Evolutionary conservation across 2,113 vertebrate species (phyloP).

Genomic region (Mesoclemmys tuberculata): DNA sequence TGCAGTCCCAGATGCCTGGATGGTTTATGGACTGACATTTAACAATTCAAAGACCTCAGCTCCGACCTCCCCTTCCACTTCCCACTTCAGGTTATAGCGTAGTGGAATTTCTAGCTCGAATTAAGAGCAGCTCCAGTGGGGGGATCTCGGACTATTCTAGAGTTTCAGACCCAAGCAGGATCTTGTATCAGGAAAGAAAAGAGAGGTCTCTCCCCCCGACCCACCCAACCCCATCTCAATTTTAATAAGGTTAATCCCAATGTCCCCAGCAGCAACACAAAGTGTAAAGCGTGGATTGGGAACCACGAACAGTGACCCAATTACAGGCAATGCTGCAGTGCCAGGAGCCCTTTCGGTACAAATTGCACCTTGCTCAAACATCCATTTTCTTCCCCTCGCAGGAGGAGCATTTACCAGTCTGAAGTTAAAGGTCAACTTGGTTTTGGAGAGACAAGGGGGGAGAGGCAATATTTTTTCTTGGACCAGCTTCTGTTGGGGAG

Average conservation of each 20-base stretch:
- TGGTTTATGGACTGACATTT: background rate
- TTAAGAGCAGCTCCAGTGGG: background rate
- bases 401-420: background rate
- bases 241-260: background rate
- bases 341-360: background rate
- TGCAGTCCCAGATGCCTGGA: background rate
- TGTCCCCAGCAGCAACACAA: fast-evolving
- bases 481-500: background rate
- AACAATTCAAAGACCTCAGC: background rate
- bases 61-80: too few species aligned
- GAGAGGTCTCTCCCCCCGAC: background rate
- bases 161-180: background rate
- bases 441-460: background rate
- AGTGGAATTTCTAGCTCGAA: background rate
- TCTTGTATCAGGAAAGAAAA: background rate
- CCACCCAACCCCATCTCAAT: background rate
- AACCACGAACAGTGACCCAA: background rate
- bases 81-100: background rate
- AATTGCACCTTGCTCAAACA: background rate
- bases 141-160: fast-evolving
- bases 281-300: fast-evolving
- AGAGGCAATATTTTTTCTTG: background rate
- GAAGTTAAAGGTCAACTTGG: background rate
- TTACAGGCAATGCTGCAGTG: fast-evolving
- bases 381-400: background rate